phyloP scores from a whole-genome alignment of 2,113 vertebrate genomes.

The Chlamydotis undulata region DNA sequence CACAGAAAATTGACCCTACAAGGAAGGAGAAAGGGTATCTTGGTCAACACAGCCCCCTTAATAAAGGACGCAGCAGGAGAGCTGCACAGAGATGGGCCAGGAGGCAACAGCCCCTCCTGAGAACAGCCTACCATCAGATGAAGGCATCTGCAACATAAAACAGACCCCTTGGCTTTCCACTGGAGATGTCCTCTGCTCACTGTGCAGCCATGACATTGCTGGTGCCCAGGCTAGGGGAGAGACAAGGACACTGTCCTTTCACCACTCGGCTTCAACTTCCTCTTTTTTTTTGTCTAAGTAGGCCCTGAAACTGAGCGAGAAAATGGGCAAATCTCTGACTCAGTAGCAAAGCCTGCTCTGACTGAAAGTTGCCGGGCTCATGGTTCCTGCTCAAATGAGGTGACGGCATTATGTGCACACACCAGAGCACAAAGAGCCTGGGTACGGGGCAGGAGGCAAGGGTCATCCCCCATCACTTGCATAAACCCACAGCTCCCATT shows the following conservation, averaged over 20 bases:
- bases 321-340: background rate
- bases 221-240: background rate
- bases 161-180: accelerated
- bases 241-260: background rate
- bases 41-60: background rate
- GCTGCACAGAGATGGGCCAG: accelerated
- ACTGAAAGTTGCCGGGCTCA: background rate
- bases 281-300: background rate
- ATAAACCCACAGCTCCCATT: background rate
- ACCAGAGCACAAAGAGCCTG: accelerated
- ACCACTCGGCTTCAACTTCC: background rate
- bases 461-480: background rate
- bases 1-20: background rate
- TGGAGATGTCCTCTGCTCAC: background rate
- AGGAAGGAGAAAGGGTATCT: background rate
- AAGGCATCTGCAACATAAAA: background rate
- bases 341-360: background rate
- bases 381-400: accelerated
- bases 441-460: background rate
- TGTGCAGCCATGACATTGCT: too few species aligned
- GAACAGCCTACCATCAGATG: accelerated
- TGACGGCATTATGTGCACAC: accelerated
- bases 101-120: background rate
- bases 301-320: background rate
- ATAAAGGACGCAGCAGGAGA: background rate